Conservation (phyloP, 2,113 vertebrate species). For the Erythrocebus patas region DNA sequence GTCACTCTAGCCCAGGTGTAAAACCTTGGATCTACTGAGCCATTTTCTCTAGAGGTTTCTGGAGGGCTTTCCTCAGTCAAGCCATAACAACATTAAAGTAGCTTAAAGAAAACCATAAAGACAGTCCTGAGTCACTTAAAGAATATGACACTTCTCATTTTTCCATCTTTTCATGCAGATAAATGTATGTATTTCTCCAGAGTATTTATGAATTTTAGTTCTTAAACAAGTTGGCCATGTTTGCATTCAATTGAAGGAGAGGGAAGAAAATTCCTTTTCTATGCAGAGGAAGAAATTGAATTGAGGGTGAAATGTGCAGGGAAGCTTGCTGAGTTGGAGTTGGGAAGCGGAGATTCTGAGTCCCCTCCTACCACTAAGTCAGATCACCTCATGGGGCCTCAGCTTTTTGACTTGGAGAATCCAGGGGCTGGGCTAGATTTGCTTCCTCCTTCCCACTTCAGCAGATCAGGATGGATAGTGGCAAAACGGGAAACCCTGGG, state of each 20-base stretch:
- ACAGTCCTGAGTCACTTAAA: neutral
- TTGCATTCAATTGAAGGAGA: neutral
- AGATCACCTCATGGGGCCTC: neutral
- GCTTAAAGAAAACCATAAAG: slow-evolving; percentile 5
- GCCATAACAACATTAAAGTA: neutral
- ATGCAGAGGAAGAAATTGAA: neutral
- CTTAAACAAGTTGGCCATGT: neutral
- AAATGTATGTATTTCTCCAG: slow-evolving; percentile 7
- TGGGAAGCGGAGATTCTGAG: neutral
- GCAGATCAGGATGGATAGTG: neutral
- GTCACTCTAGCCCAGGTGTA: neutral
- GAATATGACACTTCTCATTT: neutral
- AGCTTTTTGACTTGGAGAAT: neutral
- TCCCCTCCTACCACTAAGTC: neutral
- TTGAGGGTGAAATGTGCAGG: neutral
- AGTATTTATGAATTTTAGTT: neutral
- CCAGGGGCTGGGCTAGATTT: neutral
- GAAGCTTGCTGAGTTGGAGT: neutral
- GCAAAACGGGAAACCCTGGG: neutral
- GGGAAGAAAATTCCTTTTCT: neutral
- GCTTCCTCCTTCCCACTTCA: neutral
- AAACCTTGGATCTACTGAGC: neutral
- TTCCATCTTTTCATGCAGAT: neutral
- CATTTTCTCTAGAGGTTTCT: slow-evolving; percentile 18
- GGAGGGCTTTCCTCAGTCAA: neutral